Evolutionary conservation across 2,888 invertebrate species (phyloP).

Genomic region (Megamerina dolium): DNA sequence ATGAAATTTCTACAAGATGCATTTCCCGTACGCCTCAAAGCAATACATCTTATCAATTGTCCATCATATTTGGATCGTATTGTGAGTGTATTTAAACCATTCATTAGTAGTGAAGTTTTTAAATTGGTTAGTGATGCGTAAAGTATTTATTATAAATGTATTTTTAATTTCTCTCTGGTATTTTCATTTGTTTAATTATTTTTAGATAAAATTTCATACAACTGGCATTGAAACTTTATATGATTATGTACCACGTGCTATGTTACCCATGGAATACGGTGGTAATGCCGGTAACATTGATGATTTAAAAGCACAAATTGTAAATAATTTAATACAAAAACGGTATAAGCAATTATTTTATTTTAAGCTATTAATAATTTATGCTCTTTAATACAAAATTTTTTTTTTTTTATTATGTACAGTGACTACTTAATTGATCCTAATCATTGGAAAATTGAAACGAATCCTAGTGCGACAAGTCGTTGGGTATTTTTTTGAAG

Average conservation of each 20-base stretch:
- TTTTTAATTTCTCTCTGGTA: neutral
- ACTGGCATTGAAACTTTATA: constrained; percentile 58
- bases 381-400: no score
- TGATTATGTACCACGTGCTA: constrained; percentile 53
- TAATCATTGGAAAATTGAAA: constrained; percentile 57
- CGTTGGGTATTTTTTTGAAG: neutral
- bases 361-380: no score
- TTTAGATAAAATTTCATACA: constrained; percentile 62
- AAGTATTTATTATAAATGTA: constrained; percentile 1
- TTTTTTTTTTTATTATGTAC: neutral
- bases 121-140: constrained; percentile 51
- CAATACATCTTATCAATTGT: constrained; percentile 58
- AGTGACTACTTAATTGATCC: constrained; percentile 58
- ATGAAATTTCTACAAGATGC: constrained; percentile 39
- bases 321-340: constrained; percentile 54
- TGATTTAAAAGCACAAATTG: constrained; percentile 57
- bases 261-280: constrained; percentile 40
- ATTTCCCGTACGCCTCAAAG: constrained; percentile 38
- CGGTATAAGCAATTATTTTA: constrained; percentile 41
- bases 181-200: constrained; percentile 2
- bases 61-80: constrained; percentile 60
- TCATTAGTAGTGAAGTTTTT: constrained; percentile 60
- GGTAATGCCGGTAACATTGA: constrained; percentile 32
- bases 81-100: constrained; percentile 57
- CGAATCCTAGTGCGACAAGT: constrained; percentile 24